Conservation (phyloP, 2,797 vertebrate genomes). For the Zalophus californianus region DNA sequence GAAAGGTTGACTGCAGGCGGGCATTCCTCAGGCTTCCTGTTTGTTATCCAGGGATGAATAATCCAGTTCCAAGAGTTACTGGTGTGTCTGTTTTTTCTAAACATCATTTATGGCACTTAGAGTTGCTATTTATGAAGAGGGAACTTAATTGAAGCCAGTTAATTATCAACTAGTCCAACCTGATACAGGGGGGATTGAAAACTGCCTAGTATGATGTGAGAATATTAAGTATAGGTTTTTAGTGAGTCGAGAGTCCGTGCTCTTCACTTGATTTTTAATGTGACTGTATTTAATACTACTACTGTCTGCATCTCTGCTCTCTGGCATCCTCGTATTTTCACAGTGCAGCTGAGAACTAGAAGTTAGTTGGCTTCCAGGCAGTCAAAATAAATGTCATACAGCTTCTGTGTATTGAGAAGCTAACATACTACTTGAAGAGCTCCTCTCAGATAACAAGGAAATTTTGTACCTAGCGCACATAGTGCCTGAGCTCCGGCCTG, state of each 20-base stretch:
- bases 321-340: slow-evolving; percentile 57
- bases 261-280: background rate
- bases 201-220: background rate
- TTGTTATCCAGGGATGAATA: background rate
- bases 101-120: background rate
- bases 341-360: slow-evolving; percentile 68
- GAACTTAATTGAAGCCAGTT: slow-evolving; percentile 63
- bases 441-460: background rate
- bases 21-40: slow-evolving; percentile 41
- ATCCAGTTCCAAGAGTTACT: slow-evolving; percentile 16
- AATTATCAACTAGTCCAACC: slow-evolving; percentile 61
- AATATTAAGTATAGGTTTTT: background rate
- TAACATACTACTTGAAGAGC: background rate
- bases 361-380: slow-evolving; percentile 68
- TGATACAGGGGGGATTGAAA: background rate
- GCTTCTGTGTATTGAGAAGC: slow-evolving; percentile 42
- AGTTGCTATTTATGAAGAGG: slow-evolving; percentile 38
- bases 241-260: background rate
- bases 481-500: background rate
- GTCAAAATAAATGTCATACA: slow-evolving; percentile 64
- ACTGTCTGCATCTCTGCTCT: background rate
- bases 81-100: slow-evolving; percentile 53
- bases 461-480: background rate
- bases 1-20: background rate
- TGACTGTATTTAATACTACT: background rate